Base-by-base conservation (phyloP, 2,888 invertebrate species). In the Diaprepes abbreviatus region DNA sequence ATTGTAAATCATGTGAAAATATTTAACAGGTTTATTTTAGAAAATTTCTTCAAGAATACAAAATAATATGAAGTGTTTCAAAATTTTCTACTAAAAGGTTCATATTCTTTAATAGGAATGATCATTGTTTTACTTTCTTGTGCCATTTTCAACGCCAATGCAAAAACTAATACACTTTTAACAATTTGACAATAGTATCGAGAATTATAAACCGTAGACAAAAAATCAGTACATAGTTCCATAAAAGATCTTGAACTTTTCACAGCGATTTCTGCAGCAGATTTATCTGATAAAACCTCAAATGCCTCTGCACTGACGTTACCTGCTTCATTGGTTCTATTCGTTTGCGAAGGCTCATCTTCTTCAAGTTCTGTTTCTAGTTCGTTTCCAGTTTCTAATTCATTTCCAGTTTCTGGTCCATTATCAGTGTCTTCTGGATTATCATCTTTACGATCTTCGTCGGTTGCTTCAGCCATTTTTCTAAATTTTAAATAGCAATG, bases 91-190 rank as follows among this genome's bases (percentile, higher is more conserved):
- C 70, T 70, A 58, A 77, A 77, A 14, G 78, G 78, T 73, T 74
- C 69, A 48, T 78, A 77, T 48, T 76, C 75, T 43, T 66, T 75
- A 65, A 78, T 73, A 1, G 78, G 78, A 54, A 78, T 78, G 17
- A 72, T 52, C 70, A 78, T 62, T 71, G 71, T 74, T 16, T 74
- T 72, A 31, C 76, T 74, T 58, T 78, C 77, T 17, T 74, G 70
- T 1, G 78, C 76, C 71, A 78, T 73, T 66, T 78, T 76, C 24
- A 77, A 52, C 10, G 78, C 78, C 10, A 78, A 3, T 10, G 74
- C 14, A 60, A 78, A 78, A 16, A 78, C 57, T 4, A 76, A 43
- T 0, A 73, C 58, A 50, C 75, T 75, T 71, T 77, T 77, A 9
- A 73, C 19, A 31, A 75, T 74, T 21, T 75, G 57, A 43, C 74